Conservation (phyloP, 2,797 vertebrate species). For the Tragopan temminckii region DNA sequence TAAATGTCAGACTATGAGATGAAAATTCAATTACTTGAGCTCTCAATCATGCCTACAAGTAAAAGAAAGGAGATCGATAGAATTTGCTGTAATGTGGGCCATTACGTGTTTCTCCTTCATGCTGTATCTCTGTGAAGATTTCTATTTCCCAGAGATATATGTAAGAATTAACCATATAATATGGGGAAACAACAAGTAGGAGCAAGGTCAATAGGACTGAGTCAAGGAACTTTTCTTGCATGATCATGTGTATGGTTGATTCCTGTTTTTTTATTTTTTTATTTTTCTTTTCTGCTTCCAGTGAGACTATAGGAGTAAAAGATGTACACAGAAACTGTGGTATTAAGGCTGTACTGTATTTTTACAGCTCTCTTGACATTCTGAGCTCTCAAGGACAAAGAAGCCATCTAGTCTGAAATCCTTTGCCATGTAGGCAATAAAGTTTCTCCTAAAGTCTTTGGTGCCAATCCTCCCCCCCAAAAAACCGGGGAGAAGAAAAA, state of each 20-base stretch:
- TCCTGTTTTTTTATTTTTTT: not conserved
- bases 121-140: constrained; percentile 72
- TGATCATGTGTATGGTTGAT: not conserved
- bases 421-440: not conserved
- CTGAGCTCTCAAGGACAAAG: constrained; percentile 8
- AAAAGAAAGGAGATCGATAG: constrained; percentile 78
- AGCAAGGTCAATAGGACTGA: not conserved
- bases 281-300: not conserved
- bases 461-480: not conserved
- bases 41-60: constrained; percentile 79
- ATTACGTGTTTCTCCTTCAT: constrained; percentile 76
- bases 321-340: not conserved
- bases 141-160: constrained; percentile 60
- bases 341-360: not conserved
- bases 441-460: not conserved
- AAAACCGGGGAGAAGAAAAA: not conserved
- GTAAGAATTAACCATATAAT: constrained; percentile 10
- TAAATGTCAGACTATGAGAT: constrained; percentile 77
- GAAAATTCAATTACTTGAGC: constrained; percentile 78
- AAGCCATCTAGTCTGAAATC: not conserved
- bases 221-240: not conserved
- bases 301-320: not conserved
- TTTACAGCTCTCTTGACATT: not conserved
- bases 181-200: not conserved
- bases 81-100: constrained; percentile 65